Conservation (phyloP, 2,888 invertebrate genomes). For the Troglohyphantes excavatus region DNA sequence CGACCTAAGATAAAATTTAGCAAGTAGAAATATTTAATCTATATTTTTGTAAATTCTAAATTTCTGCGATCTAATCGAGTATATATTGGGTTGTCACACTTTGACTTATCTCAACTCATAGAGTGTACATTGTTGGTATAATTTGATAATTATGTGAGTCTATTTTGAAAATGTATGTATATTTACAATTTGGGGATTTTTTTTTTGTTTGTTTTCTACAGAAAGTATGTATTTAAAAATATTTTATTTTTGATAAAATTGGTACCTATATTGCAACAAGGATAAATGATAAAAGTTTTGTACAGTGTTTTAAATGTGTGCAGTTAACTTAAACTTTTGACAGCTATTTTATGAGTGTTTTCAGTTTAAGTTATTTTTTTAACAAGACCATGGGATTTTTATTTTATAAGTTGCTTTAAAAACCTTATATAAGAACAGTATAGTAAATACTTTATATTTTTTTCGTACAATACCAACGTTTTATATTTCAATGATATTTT, state of each 20-base stretch:
- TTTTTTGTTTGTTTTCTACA: not conserved
- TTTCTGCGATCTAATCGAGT: slow-evolving; percentile 10
- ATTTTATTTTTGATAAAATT: not conserved
- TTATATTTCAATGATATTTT: no score
- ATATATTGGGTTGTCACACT: slow-evolving; percentile 54
- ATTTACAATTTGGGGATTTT: slow-evolving; percentile 44
- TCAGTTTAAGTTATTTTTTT: no score
- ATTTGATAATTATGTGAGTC: slow-evolving; percentile 5
- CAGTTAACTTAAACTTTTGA: no score
- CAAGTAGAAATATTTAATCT: slow-evolving; percentile 54
- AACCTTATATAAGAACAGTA: no score
- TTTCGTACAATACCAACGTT: no score
- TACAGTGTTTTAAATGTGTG: no score
- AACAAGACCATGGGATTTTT: no score
- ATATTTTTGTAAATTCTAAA: slow-evolving; percentile 40
- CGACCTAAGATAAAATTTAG: slow-evolving; percentile 67
- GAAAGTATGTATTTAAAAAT: not conserved
- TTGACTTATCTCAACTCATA: slow-evolving; percentile 71
- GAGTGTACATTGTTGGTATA: slow-evolving; percentile 58
- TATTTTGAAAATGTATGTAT: slow-evolving; percentile 19
- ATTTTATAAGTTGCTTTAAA: no score
- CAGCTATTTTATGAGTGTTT: no score
- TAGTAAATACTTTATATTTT: no score
- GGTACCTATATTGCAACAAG: not conserved
- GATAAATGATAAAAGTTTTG: no score